These are phyloP conservation scores for Silurus meridionalis DNA, from an alignment of 2,113 vertebrate species.

Conservation along the genomic window DNA sequence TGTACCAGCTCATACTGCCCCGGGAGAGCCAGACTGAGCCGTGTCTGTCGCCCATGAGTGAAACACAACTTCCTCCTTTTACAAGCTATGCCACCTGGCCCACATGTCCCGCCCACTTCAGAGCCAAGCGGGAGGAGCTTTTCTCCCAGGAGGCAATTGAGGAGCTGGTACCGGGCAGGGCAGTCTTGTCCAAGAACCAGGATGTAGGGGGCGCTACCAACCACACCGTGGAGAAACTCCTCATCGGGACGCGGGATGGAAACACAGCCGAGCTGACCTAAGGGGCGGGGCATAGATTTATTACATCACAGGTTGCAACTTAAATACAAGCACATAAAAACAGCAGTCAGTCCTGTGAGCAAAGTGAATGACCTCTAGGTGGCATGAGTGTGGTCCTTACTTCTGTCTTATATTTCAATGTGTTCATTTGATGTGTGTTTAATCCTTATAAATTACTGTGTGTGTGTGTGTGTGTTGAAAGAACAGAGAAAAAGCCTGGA, in stretches of 20 bases:
- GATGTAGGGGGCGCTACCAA: constrained; percentile 84
- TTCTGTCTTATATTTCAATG: neutral
- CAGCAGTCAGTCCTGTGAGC: neutral
- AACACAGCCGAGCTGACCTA: constrained; percentile 84
- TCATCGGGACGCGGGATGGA: constrained; percentile 87
- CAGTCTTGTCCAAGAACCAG: constrained; percentile 91
- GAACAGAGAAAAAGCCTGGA: neutral
- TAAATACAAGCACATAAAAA: neutral
- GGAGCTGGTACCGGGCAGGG: constrained; percentile 82
- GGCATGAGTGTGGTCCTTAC: neutral
- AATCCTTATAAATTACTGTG: neutral
- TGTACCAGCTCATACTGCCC: constrained; percentile 94
- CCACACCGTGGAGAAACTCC: constrained; percentile 83
- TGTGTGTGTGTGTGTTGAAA: neutral
- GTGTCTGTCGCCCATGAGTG: constrained; percentile 82
- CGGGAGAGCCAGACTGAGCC: constrained; percentile 86
- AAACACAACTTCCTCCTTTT: constrained; percentile 86
- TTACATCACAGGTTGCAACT: neutral
- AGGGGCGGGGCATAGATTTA: neutral
- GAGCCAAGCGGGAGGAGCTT: constrained; percentile 79
- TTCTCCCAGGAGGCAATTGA: constrained; percentile 88
- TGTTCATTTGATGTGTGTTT: neutral
- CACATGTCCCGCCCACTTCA: constrained; percentile 64
- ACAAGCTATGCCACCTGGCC: constrained; percentile 72
- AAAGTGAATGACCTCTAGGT: neutral